Conservation (phyloP, 2,888 invertebrate species). For the Nesidiocoris tenuis region DNA sequence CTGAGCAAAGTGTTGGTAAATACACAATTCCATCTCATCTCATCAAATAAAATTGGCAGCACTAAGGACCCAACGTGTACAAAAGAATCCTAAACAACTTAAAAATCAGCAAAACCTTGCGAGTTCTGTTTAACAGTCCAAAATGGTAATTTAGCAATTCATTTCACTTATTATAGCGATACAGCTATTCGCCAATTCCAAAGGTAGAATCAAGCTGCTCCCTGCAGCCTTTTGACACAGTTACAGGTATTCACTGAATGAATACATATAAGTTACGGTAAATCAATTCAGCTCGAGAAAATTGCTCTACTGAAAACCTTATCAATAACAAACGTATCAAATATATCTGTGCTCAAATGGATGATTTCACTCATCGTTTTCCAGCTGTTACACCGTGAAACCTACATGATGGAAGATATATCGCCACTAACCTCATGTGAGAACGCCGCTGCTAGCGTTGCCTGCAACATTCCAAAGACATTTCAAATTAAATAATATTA, state of each 20-base stretch:
- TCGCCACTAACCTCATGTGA: constrained; percentile 36
- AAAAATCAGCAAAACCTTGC: not conserved
- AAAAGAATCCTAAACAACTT: no score
- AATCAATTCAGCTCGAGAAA: not conserved
- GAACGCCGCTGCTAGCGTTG: constrained; percentile 27
- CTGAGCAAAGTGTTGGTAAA: not conserved
- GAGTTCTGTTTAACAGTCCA: not conserved
- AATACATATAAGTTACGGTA: not conserved
- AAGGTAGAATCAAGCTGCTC: not conserved
- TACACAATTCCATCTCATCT: not conserved
- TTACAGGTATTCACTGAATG: not conserved
- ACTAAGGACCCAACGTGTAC: not conserved
- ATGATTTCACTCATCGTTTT: constrained; percentile 5
- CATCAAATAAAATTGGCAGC: no score
- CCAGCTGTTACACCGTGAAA: constrained; percentile 8
- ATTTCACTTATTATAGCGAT: not conserved
- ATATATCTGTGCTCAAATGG: constrained; percentile 20
- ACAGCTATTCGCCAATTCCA: not conserved
- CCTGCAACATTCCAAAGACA: constrained; percentile 18
- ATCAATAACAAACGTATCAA: constrained; percentile 36
- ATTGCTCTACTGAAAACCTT: not conserved
- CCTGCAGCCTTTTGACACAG: not conserved
- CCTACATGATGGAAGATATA: constrained; percentile 9
- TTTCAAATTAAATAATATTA: no score
- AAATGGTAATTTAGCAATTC: no score